These are phyloP conservation scores for Aplysia californica DNA, from an alignment of 1,140 invertebrate genomes.

Conservation along the genomic window DNA sequence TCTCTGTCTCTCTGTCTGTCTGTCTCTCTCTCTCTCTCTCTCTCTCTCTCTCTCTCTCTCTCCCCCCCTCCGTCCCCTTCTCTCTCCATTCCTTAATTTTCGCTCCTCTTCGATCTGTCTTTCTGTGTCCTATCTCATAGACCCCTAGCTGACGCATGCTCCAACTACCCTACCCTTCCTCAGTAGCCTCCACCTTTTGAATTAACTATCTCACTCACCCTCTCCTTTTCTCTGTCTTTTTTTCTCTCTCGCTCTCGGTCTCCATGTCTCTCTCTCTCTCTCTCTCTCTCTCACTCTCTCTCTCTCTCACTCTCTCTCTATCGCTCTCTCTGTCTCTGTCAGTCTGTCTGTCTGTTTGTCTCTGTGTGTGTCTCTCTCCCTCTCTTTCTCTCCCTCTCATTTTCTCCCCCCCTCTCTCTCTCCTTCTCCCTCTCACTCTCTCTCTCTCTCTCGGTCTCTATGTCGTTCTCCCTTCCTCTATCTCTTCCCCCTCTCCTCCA, in stretches of 20 bases:
- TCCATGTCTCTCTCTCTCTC: too few species aligned
- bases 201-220: neutral
- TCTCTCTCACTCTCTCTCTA: too few species aligned
- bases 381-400: neutral
- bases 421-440: constrained; percentile 6
- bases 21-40: neutral
- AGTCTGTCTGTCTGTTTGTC: too few species aligned
- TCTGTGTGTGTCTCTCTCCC: neutral
- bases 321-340: too few species aligned
- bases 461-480: too few species aligned
- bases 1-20: neutral
- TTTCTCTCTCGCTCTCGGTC: too few species aligned
- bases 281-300: neutral
- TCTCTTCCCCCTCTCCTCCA: neutral
- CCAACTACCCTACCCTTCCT: neutral
- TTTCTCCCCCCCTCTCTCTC: neutral
- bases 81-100: neutral
- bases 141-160: neutral
- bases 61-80: neutral
- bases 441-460: constrained; percentile 14
- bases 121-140: neutral
- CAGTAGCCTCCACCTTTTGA: neutral
- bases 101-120: constrained; percentile 4
- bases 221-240: too few species aligned
- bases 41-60: neutral